phyloP scores from a whole-genome alignment of 2,888 invertebrate genomes.

The Drosophila barbarae region DNA sequence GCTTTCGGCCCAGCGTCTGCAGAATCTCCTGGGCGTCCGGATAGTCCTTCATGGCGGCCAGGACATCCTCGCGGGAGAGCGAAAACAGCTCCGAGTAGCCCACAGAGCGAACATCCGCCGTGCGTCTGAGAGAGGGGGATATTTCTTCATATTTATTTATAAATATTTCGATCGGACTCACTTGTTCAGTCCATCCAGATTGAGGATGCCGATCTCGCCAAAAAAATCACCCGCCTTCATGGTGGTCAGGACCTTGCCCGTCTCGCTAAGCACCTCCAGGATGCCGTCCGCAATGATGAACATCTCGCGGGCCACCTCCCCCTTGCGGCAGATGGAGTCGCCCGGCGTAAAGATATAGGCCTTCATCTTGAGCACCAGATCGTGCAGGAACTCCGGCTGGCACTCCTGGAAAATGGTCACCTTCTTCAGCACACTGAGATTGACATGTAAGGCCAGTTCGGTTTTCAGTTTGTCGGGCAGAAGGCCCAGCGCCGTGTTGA shows the following conservation, averaged over 20 bases:
- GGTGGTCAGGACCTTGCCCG: conserved; percentile 93
- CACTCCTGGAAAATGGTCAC: conserved; percentile 98
- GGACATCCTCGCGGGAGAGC: conserved; percentile 94
- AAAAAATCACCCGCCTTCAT: conserved; percentile 99
- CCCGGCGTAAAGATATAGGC: conserved; percentile 99
- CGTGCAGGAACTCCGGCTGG: conserved; percentile 97
- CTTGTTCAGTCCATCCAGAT: conserved; percentile 97
- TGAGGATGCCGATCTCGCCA: conserved; percentile 97
- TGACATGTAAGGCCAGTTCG: conserved; percentile 96
- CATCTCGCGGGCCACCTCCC: conserved; percentile 97
- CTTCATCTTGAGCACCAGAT: conserved; percentile 98
- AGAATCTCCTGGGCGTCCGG: conserved; percentile 97
- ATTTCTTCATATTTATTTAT: too few species aligned
- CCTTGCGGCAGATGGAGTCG: conserved; percentile 97
- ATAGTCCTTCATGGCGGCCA: conserved; percentile 97
- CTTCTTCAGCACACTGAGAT: conserved; percentile 96
- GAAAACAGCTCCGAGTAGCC: conserved; percentile 97
- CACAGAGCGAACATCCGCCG: conserved; percentile 96
- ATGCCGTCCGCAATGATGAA: conserved; percentile 99
- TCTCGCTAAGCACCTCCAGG: conserved; percentile 96
- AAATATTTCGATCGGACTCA: conserved; percentile 77
- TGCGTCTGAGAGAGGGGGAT: conserved; percentile 84
- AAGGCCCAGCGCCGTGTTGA: conserved; percentile 94
- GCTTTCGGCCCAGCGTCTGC: conserved; percentile 91
- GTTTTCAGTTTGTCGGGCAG: conserved; percentile 98